Evolutionary conservation across 92 coral and sea anemone species (phyloP), one percentile per base, ranked within the genome.

Genomic region (Zoanthus solanderi): DNA sequence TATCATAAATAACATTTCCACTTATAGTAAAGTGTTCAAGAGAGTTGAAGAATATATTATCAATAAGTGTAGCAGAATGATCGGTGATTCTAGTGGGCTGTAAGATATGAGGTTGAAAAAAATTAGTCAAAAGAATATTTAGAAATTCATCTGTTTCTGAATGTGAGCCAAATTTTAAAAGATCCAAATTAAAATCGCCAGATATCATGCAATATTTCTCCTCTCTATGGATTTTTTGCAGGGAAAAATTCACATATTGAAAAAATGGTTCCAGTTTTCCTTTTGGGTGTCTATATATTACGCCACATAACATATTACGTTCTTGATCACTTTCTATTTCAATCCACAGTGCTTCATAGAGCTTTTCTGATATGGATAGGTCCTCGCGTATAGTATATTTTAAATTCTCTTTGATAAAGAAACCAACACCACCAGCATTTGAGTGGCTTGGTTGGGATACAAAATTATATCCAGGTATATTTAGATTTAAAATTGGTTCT

Each of bases 401-500:
- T 60, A 60, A 60, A 13, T 60, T 60, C 23, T 60, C 67, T 60
- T 60, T 60, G 67, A 60, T 13, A 60, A 60, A 60, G 23, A 60
- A 60, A 60, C 18, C 67, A 60, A 60, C 67, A 60, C 67, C 28
- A 17, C 31, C 69, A 61, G 69, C 69, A 61, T 61, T 17, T 4
- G 69, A 61, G 30, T 61, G 69, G 30, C 30, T 61, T n/a, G 92
- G 92, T 67, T 92, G 66, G 47, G 81, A 76, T 52, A 76, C 66
- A 76, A 92, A 92, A 52, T 84, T 17, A 78, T n/a, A n/a, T 84
- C 88, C 94, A 48, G 74, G 79, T 68, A 88, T 69, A 10, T 56
- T 63, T 50, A 28, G 42, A 77, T 83, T 91, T 18, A 72, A 65
- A 17, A 77, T 54, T 18, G 47, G 76, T 8, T 73, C 80, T 44